phyloP scores from a whole-genome alignment of 23 tunicate genomes.

The Phallusia fumigata region DNA sequence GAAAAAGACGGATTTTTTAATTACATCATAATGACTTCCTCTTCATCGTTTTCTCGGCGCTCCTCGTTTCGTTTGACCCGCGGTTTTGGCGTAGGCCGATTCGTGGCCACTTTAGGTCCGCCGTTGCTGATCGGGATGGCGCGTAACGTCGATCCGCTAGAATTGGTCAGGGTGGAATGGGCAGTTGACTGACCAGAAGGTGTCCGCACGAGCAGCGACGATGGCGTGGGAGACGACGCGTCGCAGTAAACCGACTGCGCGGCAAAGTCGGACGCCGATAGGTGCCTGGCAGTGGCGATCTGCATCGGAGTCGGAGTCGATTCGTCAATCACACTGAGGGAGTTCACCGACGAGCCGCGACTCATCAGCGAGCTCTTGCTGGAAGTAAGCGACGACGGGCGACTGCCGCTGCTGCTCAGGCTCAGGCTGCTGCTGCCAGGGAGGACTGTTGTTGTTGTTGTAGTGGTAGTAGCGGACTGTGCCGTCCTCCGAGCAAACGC shows the following conservation, averaged over 20 bases:
- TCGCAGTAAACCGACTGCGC: background rate
- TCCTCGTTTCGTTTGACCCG: background rate
- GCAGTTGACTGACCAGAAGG: background rate
- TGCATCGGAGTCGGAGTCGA: slow-evolving; percentile 57
- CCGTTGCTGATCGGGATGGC: background rate
- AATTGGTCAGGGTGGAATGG: background rate
- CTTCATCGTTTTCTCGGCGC: background rate
- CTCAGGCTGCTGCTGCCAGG: slow-evolving; percentile 14
- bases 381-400: slow-evolving; percentile 32
- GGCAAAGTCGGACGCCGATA: background rate
- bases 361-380: slow-evolving; percentile 55
- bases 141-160: background rate
- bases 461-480: slow-evolving; percentile 1
- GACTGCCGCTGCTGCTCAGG: slow-evolving; percentile 28
- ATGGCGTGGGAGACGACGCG: background rate
- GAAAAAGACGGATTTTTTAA: background rate
- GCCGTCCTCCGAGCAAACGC: slow-evolving; percentile 22
- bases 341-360: slow-evolving; percentile 54
- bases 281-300: slow-evolving; percentile 32
- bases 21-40: background rate
- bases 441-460: slow-evolving; percentile 32
- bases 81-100: background rate
- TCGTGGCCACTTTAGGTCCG: background rate
- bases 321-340: slow-evolving; percentile 60
- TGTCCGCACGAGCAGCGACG: background rate